Conservation (phyloP, 2,888 invertebrate genomes). For the Torymus aiolomorphi region DNA sequence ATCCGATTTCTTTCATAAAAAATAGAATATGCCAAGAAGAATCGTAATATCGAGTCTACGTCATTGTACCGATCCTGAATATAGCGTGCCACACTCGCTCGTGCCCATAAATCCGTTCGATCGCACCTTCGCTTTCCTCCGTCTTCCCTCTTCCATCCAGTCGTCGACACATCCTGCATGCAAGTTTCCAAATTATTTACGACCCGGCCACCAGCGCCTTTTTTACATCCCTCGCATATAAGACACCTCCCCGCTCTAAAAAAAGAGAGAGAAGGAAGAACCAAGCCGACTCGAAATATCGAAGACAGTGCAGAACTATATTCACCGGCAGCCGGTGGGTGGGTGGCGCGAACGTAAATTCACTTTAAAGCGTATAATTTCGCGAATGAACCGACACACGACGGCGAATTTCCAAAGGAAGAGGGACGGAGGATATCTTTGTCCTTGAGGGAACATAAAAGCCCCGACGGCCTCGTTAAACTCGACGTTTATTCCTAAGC, state of each 20-base stretch:
- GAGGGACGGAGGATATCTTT: constrained; percentile 10
- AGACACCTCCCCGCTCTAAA: background rate
- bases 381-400: constrained; percentile 14
- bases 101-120: background rate
- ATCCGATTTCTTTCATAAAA: too few species aligned
- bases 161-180: background rate
- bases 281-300: too few species aligned
- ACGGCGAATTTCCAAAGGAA: constrained; percentile 28
- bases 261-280: background rate
- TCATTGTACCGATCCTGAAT: too few species aligned
- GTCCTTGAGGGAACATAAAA: constrained; percentile 47
- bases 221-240: background rate
- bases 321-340: background rate
- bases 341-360: constrained; percentile 30
- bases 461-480: constrained; percentile 44
- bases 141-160: background rate
- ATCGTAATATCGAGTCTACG: too few species aligned
- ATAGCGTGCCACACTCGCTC: background rate
- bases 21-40: too few species aligned
- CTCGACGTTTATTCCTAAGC: constrained; percentile 48
- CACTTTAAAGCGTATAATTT: constrained; percentile 31
- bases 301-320: too few species aligned
- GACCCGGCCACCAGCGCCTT: background rate
- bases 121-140: background rate
- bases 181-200: background rate